Evolutionary conservation across 2,888 invertebrate species (phyloP).

Genomic region (Galerucella pusilla): DNA sequence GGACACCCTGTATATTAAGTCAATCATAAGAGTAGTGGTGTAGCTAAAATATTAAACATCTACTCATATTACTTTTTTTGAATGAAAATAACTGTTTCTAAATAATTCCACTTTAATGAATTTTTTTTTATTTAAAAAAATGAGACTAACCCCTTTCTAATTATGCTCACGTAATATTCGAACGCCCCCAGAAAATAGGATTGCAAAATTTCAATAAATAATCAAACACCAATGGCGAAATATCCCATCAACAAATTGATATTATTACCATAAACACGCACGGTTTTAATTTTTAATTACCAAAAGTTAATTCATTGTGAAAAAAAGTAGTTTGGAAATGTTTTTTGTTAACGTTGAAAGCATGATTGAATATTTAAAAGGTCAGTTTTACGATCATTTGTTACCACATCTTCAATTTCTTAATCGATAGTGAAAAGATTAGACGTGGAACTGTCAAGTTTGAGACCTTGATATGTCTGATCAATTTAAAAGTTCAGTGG

Average conservation of each 20-base stretch:
- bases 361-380: constrained; percentile 6
- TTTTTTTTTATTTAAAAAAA: too few species aligned
- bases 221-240: not conserved
- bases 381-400: constrained; percentile 24
- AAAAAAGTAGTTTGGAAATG: not conserved
- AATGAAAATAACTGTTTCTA: too few species aligned
- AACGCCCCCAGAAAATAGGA: not conserved
- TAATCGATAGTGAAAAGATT: constrained; percentile 10
- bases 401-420: constrained; percentile 25
- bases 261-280: not conserved
- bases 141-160: too few species aligned
- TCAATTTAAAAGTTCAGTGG: constrained; percentile 14
- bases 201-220: not conserved
- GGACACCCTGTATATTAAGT: too few species aligned
- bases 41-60: too few species aligned
- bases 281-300: not conserved
- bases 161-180: too few species aligned
- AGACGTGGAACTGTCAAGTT: constrained; percentile 25
- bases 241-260: not conserved
- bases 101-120: too few species aligned
- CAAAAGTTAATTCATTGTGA: not conserved
- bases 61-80: too few species aligned
- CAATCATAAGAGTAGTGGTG: too few species aligned
- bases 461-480: constrained; percentile 22
- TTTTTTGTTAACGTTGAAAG: constrained; percentile 4